Percentiles rank a stretch among this genome's conserved stretches.
Evolutionary conservation across 37 sponge, comb jelly and placozoan species (phyloP).

Genomic region (Tethya wilhelma): DNA sequence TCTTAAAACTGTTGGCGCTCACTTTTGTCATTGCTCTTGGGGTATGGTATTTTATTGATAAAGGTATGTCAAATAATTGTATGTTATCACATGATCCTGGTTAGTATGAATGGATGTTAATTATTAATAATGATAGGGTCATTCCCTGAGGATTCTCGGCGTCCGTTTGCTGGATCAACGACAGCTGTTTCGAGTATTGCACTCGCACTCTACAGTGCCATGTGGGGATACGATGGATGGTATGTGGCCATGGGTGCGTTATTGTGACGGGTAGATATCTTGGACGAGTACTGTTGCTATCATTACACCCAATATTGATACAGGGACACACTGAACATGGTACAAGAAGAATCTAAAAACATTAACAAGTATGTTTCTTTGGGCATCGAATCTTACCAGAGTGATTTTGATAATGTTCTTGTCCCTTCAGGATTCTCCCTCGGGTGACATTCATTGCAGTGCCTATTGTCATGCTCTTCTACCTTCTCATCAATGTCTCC

Average conservation of each 20-base stretch:
- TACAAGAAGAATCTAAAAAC: constrained; percentile 5
- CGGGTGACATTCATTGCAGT: constrained; percentile 48
- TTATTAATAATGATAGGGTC: neutral
- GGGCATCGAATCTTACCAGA: neutral
- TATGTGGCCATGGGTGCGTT: neutral
- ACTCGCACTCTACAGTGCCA: constrained; percentile 69
- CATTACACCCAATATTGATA: neutral
- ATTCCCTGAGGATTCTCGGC: constrained; percentile 8
- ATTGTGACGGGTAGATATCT: neutral
- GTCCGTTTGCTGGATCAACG: neutral
- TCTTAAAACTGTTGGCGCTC: constrained; percentile 36
- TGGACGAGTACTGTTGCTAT: neutral
- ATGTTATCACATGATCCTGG: neutral
- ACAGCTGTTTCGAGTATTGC: constrained; percentile 18
- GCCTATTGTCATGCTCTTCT: constrained; percentile 49
- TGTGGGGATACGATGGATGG: constrained; percentile 90
- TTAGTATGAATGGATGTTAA: neutral
- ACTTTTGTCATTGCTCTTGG: constrained; percentile 42
- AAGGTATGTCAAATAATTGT: neutral
- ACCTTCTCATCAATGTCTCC: constrained; percentile 68
- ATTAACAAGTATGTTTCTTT: too few relatives aligned
- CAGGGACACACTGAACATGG: neutral
- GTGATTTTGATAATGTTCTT: neutral
- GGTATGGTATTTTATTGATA: constrained; percentile 15
- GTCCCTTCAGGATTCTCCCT: constrained; percentile 39